Evolutionary conservation across 92 coral and sea anemone genomes (phyloP), one percentile per base, ranked within the genome.

Genomic region (Galaxea fascicularis): DNA sequence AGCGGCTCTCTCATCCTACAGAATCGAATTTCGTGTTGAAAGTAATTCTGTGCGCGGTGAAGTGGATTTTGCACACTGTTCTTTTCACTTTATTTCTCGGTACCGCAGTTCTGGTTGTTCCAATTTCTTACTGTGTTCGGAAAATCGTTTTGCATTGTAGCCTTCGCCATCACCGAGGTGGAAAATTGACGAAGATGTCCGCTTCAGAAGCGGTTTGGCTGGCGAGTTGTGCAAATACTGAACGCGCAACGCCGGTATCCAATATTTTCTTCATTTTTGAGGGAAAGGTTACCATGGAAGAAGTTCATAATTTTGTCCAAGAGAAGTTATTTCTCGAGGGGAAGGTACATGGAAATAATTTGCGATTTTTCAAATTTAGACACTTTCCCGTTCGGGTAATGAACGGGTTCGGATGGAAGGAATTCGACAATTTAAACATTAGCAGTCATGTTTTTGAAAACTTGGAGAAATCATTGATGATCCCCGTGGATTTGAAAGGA

Each of bases 391-490:
- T 87, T 16, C 64, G 88, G 27, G 49, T 90, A 27, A 57, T 92
- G 66, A 74, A 82, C 26, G 98, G 98, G 39, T 92, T 78, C 68
- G 93, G 93, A 56, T 94, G 98, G 98, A 90, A 83, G 79, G 84
- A 86, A 68, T 44, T 87, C 11, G 86, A 80, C n/a, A 78, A 85
- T 83, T 87, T 92, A 66, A 89, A 78, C 41, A 56, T 80, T 10
- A 87, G 71, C 57, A 72, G 90, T 31, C 63, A 79, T 52, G 87
- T 92, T 14, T 64, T 87, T 47, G 76, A 83, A 16, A 78, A 80
- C 45, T 78, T 65, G 8, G 87, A 52, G 26, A 86, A 74, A 13
- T 65, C 79, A 21, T 47, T 73, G 4, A 39, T 65, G 45, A 25
- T 65, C 11, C 31, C 60, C 1, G 70, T 28, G 46, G 78, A 79